Evolutionary conservation across 2,113 vertebrate species (phyloP), one percentile per base, ranked within the genome.

Genomic region (Pedetes capensis): DNA sequence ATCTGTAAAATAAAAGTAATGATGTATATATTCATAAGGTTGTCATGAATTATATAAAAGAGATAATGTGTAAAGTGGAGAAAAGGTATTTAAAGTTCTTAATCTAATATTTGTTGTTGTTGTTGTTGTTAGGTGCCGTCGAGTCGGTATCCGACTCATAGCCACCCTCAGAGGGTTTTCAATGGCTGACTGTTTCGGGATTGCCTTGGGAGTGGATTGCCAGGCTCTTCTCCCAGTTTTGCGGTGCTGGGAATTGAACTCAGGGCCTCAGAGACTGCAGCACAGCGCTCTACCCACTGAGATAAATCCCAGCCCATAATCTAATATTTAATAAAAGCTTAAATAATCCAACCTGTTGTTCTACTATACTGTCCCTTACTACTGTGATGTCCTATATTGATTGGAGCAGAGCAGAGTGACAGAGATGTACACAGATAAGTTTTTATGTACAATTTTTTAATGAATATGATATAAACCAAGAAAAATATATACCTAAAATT

Each of bases 1-100:
- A 59, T 88, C 71, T 93, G 12, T 80, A 69, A 87, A 87, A 47
- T 89, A 53, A 93, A 76, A 23, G 44, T 83, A 39, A 82, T 39
- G 22, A 37, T 66, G 7, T 47, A 32, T 68, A 51, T 68, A 8
- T 91, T 79, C 25, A 63, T 57, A 92, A 69, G 66, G 29, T 75
- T 86, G 37, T 74, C 74, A 6, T 82, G 23, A 71, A 42, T 84
- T 83, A 49, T 49, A 37, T 72, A 91, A 84, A 81, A 37, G 55
- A 82, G 34, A 49, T 71, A 76, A 63, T 64, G 76, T 51, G 6
- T 87, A 34, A 93, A 16, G n/a, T 59, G 39, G 64, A 89, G 32
- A 42, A 72, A n/a, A 47, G 51, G 29, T 27, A 79, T 69, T 9
- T 90, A 42, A 89, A 53, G 27, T 37, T 9, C 29, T 87, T 95